Base-by-base conservation (phyloP, 2,113 vertebrate species). In the Mustelus asterias region DNA sequence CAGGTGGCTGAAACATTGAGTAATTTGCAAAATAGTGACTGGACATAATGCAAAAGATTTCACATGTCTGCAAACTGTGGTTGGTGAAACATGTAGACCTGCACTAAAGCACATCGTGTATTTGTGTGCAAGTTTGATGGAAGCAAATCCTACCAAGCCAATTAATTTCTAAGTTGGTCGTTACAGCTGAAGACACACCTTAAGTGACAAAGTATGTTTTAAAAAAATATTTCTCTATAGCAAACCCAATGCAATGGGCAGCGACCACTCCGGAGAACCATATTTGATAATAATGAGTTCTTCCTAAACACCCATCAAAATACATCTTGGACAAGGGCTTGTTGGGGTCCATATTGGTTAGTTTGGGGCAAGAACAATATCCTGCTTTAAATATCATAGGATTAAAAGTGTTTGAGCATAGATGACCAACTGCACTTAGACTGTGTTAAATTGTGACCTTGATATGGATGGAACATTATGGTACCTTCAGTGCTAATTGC, bases 281-380 rank as follows among this genome's bases (percentile, higher is more conserved):
- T 16, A 16, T 14, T 60, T 5, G 0, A 8, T 63, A 37, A 93
- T 20, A 44, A 90, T 18, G 58, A 20, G 5, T 65, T 93, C 29
- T 65, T 58, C 26, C 11, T 8, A 33, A 5, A 54, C 11, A 37
- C n/a, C 58, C 29, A 92, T n/a, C 60, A 67, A 93, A 65, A 65
- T 2, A 65, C 18, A 65, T n/a, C n/a, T 65, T 8, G 1, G 89
- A 60, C 18, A 92, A 92, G 5, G 18, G 16, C 65, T 63, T 63
- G 60, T 65, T 93, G 5, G 60, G 60, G 5, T 67, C 16, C 22
- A 5, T 37, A 41, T 65, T 14, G n/a, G 18, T 8, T 20, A 33
- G 16, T 93, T 93, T 93, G 60, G n/a, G 33, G n/a, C n/a, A 65
- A 93, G 60, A 67, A 65, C 58, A 60, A 93, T 93, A 65, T 93